These are phyloP conservation scores for Drosophila teissieri DNA, from an alignment of 1,140 invertebrate species.

Conservation along the genomic window DNA sequence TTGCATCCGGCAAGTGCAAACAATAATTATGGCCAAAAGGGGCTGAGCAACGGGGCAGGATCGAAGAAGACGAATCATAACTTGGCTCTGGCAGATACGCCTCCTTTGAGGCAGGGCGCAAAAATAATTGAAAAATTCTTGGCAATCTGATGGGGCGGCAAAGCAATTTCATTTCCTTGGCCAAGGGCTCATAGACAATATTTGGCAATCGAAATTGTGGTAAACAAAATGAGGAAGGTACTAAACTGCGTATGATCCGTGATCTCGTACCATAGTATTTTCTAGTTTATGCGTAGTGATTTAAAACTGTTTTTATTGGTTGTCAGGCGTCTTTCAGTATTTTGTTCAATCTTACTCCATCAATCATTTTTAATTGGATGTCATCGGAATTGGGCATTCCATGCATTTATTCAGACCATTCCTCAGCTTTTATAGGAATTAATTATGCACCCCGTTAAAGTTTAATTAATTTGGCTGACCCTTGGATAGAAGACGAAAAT, in stretches of 20 bases:
- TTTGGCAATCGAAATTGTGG: slow-evolving; percentile 27
- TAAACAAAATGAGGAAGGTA: slow-evolving; percentile 19
- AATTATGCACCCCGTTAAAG: slow-evolving; percentile 27
- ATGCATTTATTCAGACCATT: not conserved
- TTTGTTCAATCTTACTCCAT: not conserved
- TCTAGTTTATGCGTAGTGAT: not conserved
- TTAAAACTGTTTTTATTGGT: too few relatives aligned
- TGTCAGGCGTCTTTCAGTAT: too few relatives aligned
- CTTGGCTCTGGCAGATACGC: slow-evolving; percentile 1
- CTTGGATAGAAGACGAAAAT: slow-evolving; percentile 53
- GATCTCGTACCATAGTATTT: not conserved
- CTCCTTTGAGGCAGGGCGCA: slow-evolving; percentile 13
- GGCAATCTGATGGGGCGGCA: slow-evolving; percentile 1
- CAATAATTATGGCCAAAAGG: slow-evolving; percentile 42
- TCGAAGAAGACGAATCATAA: slow-evolving; percentile 42
- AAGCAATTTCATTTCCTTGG: slow-evolving; percentile 11
- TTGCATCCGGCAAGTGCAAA: slow-evolving; percentile 51
- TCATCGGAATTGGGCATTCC: too few relatives aligned
- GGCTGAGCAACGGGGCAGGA: not conserved
- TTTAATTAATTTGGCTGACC: slow-evolving; percentile 33
- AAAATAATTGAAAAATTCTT: slow-evolving; percentile 52
- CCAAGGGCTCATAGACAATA: slow-evolving; percentile 4
- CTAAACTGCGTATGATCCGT: not conserved
- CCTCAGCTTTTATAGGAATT: slow-evolving; percentile 1
- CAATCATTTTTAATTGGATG: not conserved